Evolutionary conservation across 2,797 vertebrate species (phyloP), one percentile per base, ranked within the genome.

Genomic region (Borostomias antarcticus): DNA sequence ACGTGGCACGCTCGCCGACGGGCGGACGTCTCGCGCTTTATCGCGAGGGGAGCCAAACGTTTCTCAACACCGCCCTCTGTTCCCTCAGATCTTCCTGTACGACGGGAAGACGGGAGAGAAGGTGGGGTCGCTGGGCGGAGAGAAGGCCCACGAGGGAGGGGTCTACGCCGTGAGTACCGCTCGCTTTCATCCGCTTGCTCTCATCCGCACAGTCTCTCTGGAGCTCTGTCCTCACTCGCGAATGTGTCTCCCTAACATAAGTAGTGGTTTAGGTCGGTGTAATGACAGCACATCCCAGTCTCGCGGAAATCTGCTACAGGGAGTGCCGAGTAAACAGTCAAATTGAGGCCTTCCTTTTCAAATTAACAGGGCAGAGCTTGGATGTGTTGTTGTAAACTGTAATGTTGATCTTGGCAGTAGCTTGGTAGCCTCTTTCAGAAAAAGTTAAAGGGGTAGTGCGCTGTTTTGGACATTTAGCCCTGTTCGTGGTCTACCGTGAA

Each of bases 111-210:
- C 88, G 0, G 95, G 95, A 29, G 94, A 95, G 35, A 88, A 77
- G 50, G 58, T 95, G 0, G 73, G 85, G 15, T 62, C 88, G 0
- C 91, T 99, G 52, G 97, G 96, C 28, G 95, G 89, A 71, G 88
- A 85, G 62, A 96, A 94, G 77, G 96, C 96, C 33, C 98, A 99
- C 9, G 91, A 92, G 0, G 98, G 98, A 62, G 98, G 98, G 69
- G 91, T 99, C 81, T 98, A 99, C 56, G 94, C 98, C 48, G 98
- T 99, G 87, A 95, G 96, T 95, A 71, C n/a, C n/a, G n/a, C n/a
- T n/a, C n/a, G n/a, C n/a, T n/a, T n/a, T n/a, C n/a, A n/a, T n/a
- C n/a, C n/a, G n/a, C n/a, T n/a, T n/a, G n/a, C n/a, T n/a, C n/a
- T n/a, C n/a, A n/a, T 17, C 17, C n/a, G 40, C 40, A 45, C 15